Conservation (phyloP, 2,797 vertebrate genomes). For the Sandelia bainsii region DNA sequence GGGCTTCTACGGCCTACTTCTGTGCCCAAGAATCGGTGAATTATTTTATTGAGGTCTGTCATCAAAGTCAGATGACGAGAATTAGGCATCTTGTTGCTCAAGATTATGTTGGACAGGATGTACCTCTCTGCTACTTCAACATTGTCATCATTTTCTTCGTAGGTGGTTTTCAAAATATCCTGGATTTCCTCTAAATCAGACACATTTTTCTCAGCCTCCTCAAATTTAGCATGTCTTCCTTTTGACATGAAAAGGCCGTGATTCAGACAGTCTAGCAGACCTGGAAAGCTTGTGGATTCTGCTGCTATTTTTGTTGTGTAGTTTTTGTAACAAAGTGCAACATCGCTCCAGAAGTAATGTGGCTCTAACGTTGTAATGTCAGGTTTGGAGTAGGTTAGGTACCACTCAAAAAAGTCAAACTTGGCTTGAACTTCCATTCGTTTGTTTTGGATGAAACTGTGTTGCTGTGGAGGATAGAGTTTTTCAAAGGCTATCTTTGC, state of each 20-base stretch:
- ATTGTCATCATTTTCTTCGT: not conserved
- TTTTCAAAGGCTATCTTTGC: conserved; percentile 33
- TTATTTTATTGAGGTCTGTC: conserved; percentile 15
- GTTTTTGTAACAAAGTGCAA: not conserved
- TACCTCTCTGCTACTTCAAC: conserved; percentile 32
- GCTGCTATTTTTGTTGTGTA: conserved; percentile 19
- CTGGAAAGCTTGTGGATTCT: conserved; percentile 53
- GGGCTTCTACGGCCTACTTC: not conserved
- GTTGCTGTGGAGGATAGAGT: fast-evolving
- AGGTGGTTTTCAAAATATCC: not conserved
- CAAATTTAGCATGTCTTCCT: fast-evolving
- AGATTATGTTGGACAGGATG: conserved; percentile 61
- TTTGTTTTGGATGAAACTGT: fast-evolving
- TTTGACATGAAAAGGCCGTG: conserved; percentile 26
- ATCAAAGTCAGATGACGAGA: not conserved
- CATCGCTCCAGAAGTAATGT: conserved; percentile 16
- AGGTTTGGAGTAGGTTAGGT: conserved; percentile 44
- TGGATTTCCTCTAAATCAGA: not conserved
- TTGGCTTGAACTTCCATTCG: not conserved
- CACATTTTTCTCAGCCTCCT: not conserved
- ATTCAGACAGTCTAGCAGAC: conserved; percentile 41
- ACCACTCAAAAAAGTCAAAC: conserved; percentile 64
- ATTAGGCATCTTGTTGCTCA: conserved; percentile 40
- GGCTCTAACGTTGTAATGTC: conserved; percentile 1
- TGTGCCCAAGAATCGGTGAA: not conserved